Conservation (phyloP, 2,797 vertebrate species). For the Aselliscus stoliczkanus region DNA sequence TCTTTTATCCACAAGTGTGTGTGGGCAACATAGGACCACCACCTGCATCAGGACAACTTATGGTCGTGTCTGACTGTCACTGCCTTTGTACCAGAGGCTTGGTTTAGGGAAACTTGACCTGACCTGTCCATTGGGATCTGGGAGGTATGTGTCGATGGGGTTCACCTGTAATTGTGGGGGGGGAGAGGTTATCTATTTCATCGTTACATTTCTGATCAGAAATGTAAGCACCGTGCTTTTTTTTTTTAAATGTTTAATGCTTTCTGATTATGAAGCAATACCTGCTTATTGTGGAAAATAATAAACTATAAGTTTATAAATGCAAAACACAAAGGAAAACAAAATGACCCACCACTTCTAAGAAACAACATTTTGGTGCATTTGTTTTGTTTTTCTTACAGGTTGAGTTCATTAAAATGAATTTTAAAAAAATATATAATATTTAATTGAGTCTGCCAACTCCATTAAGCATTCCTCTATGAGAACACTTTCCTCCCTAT, state of each 20-base stretch:
- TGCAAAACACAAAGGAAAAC: not conserved
- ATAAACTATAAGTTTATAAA: not conserved
- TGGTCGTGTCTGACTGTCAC: not conserved
- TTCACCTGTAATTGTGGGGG: not conserved
- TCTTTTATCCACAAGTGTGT: not conserved
- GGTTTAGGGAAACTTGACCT: not conserved
- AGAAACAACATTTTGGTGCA: not conserved
- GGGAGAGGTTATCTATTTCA: not conserved
- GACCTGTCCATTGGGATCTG: not conserved
- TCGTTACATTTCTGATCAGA: not conserved
- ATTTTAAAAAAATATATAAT: not conserved
- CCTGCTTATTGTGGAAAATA: not conserved
- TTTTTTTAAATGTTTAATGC: not conserved
- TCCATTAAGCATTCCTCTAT: slow-evolving; percentile 12
- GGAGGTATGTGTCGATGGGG: not conserved
- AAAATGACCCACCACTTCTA: not conserved
- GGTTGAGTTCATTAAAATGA: slow-evolving; percentile 23
- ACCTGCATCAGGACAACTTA: not conserved
- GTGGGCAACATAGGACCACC: not conserved
- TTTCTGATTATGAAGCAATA: slow-evolving; percentile 28
- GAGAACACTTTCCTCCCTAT: slow-evolving; percentile 28
- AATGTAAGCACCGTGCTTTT: not conserved
- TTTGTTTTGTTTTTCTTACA: slow-evolving; percentile 35
- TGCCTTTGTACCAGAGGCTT: not conserved
- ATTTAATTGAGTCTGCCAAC: not conserved